Conservation (phyloP, 2,888 invertebrate genomes). For the Microdon myrmicae region DNA sequence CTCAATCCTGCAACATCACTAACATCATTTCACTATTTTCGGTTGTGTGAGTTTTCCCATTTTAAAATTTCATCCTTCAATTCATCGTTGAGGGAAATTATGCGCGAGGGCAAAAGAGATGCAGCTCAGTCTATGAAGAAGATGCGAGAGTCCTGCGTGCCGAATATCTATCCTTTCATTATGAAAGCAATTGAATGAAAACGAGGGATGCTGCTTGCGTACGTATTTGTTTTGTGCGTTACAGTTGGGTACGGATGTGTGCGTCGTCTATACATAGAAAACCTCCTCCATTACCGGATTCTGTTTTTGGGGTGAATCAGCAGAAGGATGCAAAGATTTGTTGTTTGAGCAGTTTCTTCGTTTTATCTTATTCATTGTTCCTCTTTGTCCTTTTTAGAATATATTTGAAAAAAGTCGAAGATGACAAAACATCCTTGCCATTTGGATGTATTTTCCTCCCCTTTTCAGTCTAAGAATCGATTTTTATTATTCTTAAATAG, state of each 20-base stretch:
- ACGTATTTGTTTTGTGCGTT: too few relatives aligned
- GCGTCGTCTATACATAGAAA: conserved; percentile 10
- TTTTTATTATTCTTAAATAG: conserved; percentile 15
- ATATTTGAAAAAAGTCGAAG: background rate
- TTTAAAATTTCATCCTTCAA: conserved; percentile 47
- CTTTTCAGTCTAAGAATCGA: conserved; percentile 36
- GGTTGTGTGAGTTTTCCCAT: conserved; percentile 27
- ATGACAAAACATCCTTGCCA: conserved; percentile 13
- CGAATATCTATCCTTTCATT: conserved; percentile 5
- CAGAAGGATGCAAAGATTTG: conserved; percentile 2
- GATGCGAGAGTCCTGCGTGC: conserved; percentile 24
- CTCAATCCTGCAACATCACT: conserved; percentile 35
- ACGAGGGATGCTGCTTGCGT: conserved; percentile 28
- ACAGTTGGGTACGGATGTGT: conserved; percentile 9
- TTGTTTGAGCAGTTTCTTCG: conserved; percentile 8
- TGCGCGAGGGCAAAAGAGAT: conserved; percentile 8
- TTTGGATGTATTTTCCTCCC: too few relatives aligned
- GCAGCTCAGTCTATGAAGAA: conserved; percentile 8
- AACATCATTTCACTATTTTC: conserved; percentile 18
- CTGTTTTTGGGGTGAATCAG: background rate
- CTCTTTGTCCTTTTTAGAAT: conserved; percentile 23
- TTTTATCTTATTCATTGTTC: conserved; percentile 7
- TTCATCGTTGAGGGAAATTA: conserved; percentile 5
- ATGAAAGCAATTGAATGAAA: conserved; percentile 18
- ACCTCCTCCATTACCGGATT: conserved; percentile 37